Base-by-base conservation (phyloP, 2,797 vertebrate genomes). In the Pipistrellus pipistrellus region DNA sequence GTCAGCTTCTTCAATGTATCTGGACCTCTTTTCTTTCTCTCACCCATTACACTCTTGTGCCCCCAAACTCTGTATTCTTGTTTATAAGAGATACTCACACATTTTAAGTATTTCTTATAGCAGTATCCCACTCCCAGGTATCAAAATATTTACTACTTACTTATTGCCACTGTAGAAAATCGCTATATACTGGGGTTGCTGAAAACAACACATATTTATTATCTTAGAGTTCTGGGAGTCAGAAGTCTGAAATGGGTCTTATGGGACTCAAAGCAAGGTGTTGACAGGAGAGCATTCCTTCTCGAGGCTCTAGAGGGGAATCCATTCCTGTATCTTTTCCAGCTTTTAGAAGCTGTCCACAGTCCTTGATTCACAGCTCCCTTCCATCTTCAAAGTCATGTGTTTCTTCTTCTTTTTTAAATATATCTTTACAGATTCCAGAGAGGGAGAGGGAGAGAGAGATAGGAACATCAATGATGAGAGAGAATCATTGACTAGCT, bases 331-430 rank as follows among this genome's bases (percentile, higher is more conserved):
- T 13, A 15, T 21, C 30, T 57, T 82, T 83, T 57, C n/a, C 10
- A 27, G 4, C 20, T 46, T 88, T 30, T 55, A 23, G 15, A 48
- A 32, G 27, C 14, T 85, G 48, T 9, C 8, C 41, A 35, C 10
- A 38, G 55, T 44, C 66, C 21, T 75, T 46, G 69, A 14, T 83
- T 88, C 20, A 15, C 21, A 44, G n/a, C 6, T 0, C 2, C 14
- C 30, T 89, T 78, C 51, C 64, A 30, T 71, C 66, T 84, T 85
- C n/a, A 93, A 68, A 69, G 25, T 44, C 59, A 62, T 62, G 27
- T 62, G 27, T 62, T 62, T 30, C 59, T 62, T 59, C 57, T 59
- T 62, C 25, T 62, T 62, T 62, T 62, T 62, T 15, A 62, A 30
- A 62, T 62, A 62, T 30, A 62, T 62, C 59, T 62, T 30, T 62